A percentile compares a stretch with the other conserved stretches of the same genome.
These are phyloP conservation scores for Mystacides longicornis DNA, from an alignment of 2,888 invertebrate species.

Conservation along the genomic window DNA sequence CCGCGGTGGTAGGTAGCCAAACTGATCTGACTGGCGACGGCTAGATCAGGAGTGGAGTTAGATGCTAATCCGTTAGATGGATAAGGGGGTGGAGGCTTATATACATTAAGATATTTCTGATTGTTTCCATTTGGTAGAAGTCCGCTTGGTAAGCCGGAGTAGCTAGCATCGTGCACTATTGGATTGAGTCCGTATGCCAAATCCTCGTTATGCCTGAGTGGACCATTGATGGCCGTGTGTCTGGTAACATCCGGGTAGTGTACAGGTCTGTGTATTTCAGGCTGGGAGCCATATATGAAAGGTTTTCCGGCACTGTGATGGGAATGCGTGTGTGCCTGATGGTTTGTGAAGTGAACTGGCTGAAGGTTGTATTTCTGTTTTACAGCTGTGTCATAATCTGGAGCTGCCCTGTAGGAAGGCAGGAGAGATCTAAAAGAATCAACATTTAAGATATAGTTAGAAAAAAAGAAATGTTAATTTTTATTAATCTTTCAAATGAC, in stretches of 20 bases:
- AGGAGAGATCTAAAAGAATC: conserved; percentile 53
- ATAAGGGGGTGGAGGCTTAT: conserved; percentile 82
- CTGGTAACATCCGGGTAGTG: conserved; percentile 60
- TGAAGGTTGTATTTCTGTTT: conserved; percentile 68
- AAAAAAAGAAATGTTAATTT: not conserved
- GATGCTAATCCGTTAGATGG: conserved; percentile 70
- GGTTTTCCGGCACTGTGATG: conserved; percentile 34
- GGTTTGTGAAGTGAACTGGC: conserved; percentile 39
- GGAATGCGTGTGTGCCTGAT: conserved; percentile 34
- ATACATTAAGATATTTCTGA: conserved; percentile 56
- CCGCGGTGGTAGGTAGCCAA: conserved; percentile 38
- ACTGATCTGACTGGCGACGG: conserved; percentile 56
- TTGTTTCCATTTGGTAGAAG: conserved; percentile 39
- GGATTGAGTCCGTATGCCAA: conserved; percentile 38
- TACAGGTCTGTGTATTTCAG: conserved; percentile 60
- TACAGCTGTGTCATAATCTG: conserved; percentile 91
- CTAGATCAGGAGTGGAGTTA: conserved; percentile 78
- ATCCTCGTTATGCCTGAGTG: conserved; percentile 34
- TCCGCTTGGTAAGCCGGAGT: conserved; percentile 29
- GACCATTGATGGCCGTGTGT: conserved; percentile 40
- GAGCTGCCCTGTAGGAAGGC: conserved; percentile 84
- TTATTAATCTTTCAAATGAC: not conserved
- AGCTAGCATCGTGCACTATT: conserved; percentile 33
- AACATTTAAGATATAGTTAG: not conserved
- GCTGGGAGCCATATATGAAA: conserved; percentile 61